Conservation (phyloP, 2,113 vertebrate species). For the Oxyruncus cristatus region DNA sequence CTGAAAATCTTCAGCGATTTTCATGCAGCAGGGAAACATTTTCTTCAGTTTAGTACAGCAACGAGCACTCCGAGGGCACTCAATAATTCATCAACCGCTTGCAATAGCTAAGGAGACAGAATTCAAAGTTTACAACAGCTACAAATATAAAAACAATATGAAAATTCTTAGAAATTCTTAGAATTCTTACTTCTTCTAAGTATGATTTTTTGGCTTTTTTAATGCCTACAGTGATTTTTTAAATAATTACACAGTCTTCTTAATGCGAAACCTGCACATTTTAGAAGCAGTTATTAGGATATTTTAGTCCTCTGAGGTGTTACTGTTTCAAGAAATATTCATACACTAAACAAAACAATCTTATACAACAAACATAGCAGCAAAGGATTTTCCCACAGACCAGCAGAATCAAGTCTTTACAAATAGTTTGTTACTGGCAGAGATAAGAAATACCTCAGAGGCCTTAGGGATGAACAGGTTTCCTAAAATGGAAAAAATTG, state of each 20-base stretch:
- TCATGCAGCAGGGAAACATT: neutral
- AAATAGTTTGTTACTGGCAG: neutral
- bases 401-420: neutral
- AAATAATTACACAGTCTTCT: neutral
- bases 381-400: neutral
- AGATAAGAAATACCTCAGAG: neutral
- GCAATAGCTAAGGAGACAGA: neutral
- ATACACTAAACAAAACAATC: neutral
- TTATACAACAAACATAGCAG: neutral
- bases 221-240: neutral
- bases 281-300: neutral
- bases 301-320: neutral
- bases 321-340: conserved; percentile 21
- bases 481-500: neutral
- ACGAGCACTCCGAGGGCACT: neutral
- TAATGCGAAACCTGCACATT: neutral
- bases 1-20: neutral
- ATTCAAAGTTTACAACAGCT: neutral
- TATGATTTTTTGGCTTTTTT: neutral
- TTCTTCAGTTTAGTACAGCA: neutral
- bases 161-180: neutral
- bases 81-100: neutral
- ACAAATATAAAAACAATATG: neutral
- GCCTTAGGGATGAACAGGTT: neutral
- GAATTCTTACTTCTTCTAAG: neutral